Evolutionary conservation across 1,140 invertebrate species (phyloP).

Genomic region (Pseudoatta argentina): DNA sequence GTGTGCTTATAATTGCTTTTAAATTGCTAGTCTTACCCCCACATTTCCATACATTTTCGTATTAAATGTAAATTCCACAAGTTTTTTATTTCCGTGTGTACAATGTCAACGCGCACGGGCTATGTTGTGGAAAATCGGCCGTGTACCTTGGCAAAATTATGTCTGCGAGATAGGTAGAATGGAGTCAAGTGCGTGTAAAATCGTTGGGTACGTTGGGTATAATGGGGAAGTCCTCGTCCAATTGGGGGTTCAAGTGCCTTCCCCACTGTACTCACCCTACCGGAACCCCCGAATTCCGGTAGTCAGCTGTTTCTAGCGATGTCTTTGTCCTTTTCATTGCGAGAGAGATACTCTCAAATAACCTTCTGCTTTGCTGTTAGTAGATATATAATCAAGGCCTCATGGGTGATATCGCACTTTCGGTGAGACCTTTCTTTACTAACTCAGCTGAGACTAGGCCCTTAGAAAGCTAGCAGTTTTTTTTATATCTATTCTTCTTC

Average conservation of each 20-base stretch:
- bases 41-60: not conserved
- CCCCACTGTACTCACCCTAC: conserved; percentile 81
- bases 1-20: not conserved
- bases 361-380: conserved; percentile 68
- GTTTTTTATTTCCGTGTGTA: conserved; percentile 41
- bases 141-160: conserved; percentile 69
- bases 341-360: conserved; percentile 46
- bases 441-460: conserved; percentile 64
- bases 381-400: conserved; percentile 72
- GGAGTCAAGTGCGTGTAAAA: conserved; percentile 87
- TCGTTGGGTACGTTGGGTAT: conserved; percentile 82
- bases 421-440: conserved; percentile 49
- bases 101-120: conserved; percentile 49
- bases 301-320: conserved; percentile 85
- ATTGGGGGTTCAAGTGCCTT: conserved; percentile 85
- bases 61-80: conserved; percentile 25
- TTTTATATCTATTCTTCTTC: conserved; percentile 48
- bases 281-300: conserved; percentile 84
- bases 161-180: conserved; percentile 81
- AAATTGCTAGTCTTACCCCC: not conserved
- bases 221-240: conserved; percentile 80
- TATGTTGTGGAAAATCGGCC: conserved; percentile 69
- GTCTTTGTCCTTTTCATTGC: conserved; percentile 73
- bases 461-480: conserved; percentile 31
- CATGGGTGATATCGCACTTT: conserved; percentile 53